Conservation (phyloP, 2,113 vertebrate genomes). For the Sminthopsis crassicaudata region DNA sequence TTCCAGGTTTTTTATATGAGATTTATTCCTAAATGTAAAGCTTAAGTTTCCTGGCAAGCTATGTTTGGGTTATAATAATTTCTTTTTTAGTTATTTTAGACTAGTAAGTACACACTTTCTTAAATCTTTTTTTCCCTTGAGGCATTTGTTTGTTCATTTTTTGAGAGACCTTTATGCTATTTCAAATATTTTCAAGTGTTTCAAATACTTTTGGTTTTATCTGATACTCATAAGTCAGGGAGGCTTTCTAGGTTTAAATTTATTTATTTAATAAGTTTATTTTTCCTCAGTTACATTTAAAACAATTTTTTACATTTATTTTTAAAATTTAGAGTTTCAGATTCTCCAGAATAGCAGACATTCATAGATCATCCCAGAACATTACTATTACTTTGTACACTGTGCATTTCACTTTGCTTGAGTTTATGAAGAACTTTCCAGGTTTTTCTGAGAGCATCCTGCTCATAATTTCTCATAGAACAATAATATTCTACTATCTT, state of each 20-base stretch:
- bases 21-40: background rate
- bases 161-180: background rate
- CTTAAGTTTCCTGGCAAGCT: background rate
- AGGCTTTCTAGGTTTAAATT: background rate
- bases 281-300: too few relatives aligned
- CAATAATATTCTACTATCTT: too few relatives aligned
- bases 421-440: too few relatives aligned
- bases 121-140: background rate
- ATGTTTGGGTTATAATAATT: background rate
- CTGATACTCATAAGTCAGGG: background rate
- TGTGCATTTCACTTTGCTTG: too few relatives aligned
- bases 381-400: too few relatives aligned
- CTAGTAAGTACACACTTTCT: background rate
- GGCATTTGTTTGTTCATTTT: background rate
- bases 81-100: background rate
- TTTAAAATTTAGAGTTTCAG: too few relatives aligned
- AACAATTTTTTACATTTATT: too few relatives aligned
- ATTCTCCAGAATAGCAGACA: too few relatives aligned
- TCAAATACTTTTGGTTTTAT: background rate
- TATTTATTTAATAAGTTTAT: too few relatives aligned
- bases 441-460: too few relatives aligned
- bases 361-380: too few relatives aligned
- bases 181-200: background rate
- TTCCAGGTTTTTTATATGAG: slow-evolving; percentile 11
- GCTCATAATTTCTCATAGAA: too few relatives aligned